Evolutionary conservation across 2,888 invertebrate species (phyloP), one percentile per base, ranked within the genome.

Genomic region (Caenorhabditis sulstoni): DNA sequence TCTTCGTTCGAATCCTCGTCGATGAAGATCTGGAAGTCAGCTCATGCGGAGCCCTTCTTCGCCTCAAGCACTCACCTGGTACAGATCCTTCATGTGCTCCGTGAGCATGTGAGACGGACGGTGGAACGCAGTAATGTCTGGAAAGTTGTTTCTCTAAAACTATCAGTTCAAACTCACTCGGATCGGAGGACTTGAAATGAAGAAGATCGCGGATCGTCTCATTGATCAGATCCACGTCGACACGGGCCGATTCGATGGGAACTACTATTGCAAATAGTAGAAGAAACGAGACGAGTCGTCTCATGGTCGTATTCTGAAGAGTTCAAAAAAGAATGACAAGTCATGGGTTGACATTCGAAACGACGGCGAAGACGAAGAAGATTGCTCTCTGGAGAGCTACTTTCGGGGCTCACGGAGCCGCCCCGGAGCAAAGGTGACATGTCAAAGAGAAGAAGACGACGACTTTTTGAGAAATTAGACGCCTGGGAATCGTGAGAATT

Each of bases 1-100:
- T 84, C 84, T 44, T 84, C 82, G 16, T 78, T 82, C 2, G 70
- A 78, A 47, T 84, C 84, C 18, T 82, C 84, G 22, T 81, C 81
- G 9, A 76, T 62, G 61, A 79, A 82, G 12, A 62, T 71, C 70
- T 79, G 75, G 3, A 65, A 73, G n/a, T n/a, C n/a, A n/a, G n/a
- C n/a, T n/a, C n/a, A n/a, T n/a, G n/a, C 5, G 11, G 35, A n/a
- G 20, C 12, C 7, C 7, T 49, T 16, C 4, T 20, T 20, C 14
- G 71, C 73, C 61, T 73, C 61, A 47, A n/a, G n/a, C n/a, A n/a
- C n/a, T n/a, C n/a, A n/a, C n/a, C n/a, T 29, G 29, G 29, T 79
- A 79, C 5, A 79, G 61, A 39, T 79, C 53, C 37, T 73, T 73
- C 79, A 79, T 79, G 44, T 79, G 64, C 20, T 58, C 53, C 3